These are phyloP conservation scores for Heliangelus exortis DNA, from an alignment of 2,797 vertebrate species.

Conservation along the genomic window DNA sequence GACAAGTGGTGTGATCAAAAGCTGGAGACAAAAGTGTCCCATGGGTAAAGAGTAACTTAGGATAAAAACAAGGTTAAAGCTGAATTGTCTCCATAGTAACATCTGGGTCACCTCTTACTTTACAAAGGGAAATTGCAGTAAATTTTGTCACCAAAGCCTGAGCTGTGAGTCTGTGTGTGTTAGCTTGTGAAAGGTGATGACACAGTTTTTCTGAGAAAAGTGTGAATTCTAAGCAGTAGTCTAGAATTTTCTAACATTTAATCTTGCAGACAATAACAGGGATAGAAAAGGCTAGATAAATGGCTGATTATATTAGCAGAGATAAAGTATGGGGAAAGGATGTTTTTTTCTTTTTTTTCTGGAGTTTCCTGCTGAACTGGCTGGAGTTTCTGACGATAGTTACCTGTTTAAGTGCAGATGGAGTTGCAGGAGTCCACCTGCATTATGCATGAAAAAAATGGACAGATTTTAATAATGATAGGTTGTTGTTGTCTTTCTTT, in stretches of 20 bases:
- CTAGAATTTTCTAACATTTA: not conserved
- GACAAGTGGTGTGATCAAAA: not conserved
- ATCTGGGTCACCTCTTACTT: not conserved
- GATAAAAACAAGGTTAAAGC: not conserved
- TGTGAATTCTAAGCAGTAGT: not conserved
- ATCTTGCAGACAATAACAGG: not conserved
- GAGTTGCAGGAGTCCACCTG: not conserved
- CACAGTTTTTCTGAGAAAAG: not conserved
- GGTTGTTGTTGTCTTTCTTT: not conserved
- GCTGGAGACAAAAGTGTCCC: not conserved
- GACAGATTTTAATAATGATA: not conserved
- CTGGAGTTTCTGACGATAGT: not conserved
- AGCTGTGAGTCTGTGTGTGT: not conserved
- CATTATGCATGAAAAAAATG: not conserved
- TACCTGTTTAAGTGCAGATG: not conserved
- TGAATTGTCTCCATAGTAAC: not conserved
- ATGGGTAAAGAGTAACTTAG: not conserved
- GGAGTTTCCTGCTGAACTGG: not conserved
- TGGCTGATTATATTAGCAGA: not conserved
- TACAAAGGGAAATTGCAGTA: not conserved
- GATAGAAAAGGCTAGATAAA: not conserved
- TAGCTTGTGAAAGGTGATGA: not conserved
- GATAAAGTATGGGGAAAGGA: not conserved
- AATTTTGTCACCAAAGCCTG: not conserved
- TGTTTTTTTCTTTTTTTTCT: not conserved